Evolutionary conservation across 2,888 invertebrate species (phyloP), one percentile per base, ranked within the genome.

Genomic region (Dolichomitus sp.): DNA sequence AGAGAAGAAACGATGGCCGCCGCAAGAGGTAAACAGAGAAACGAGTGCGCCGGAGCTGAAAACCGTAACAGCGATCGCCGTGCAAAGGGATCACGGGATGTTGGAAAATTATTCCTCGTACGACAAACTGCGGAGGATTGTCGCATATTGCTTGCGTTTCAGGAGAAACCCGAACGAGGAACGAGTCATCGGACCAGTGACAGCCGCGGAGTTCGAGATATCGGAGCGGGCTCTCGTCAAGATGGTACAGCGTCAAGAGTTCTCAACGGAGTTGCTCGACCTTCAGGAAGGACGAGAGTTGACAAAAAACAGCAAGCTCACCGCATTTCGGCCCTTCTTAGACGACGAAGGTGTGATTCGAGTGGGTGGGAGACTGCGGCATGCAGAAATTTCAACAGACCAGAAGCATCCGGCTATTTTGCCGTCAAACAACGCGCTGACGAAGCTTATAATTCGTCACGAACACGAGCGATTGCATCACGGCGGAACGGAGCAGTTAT

Each of bases 391-490:
- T 11, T 23, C 68, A 2, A 27, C 65, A 11, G 61, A 59, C 3
- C 52, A 73, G n/a, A 85, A 81, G 19, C 68, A 84, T 66, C 85
- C 77, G 5, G 66, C 82, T 17, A n/a, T 85, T n/a, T 57, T 84
- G 14, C 73, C 77, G 1, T 27, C 72, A 0, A 27, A 69, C 0
- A 68, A 83, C 33, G 30, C 50, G 5, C n/a, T 83, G 0, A 80
- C 84, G 12, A 81, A 40, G 2, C 11, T 80, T 2, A 61, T 86
- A 9, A 65, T 84, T 30, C 50, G 68, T 48, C n/a, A 76, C 11
- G 77, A 84, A 45, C 91, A 91, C 80, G 11, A 65, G 7, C 45
- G 45, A n/a, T 17, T 68, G 12, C 61, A 45, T 59, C 73, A 91
- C 83, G 76, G 77, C 27, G 91, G 89, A 6, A 69, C 74, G 6